These are phyloP conservation scores for Orestias chungarensis DNA, from an alignment of 2,797 vertebrate species.

Conservation along the genomic window DNA sequence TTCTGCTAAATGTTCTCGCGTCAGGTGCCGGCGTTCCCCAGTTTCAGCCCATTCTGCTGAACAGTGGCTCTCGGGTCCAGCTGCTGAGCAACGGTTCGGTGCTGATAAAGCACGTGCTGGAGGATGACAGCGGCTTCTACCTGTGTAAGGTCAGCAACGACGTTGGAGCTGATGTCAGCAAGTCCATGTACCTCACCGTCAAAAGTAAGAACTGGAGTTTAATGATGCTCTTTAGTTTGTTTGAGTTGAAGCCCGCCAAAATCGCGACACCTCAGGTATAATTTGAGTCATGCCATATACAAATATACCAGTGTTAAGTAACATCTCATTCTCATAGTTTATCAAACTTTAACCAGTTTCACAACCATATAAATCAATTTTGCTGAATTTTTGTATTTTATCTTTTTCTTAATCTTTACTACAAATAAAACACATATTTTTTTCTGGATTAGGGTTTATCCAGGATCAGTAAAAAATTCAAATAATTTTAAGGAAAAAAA, in stretches of 20 bases:
- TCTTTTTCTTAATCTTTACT: not conserved
- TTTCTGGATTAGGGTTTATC: not conserved
- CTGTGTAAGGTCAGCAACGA: constrained; percentile 99
- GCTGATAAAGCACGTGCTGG: constrained; percentile 96
- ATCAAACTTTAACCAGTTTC: not conserved
- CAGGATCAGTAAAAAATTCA: not conserved
- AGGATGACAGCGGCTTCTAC: constrained; percentile 98
- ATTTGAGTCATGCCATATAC: not conserved
- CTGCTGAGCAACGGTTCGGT: constrained; percentile 94
- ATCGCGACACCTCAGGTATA: not conserved
- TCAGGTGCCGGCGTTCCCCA: constrained; percentile 95
- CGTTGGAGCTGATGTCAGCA: constrained; percentile 99
- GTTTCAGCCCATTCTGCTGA: constrained; percentile 94
- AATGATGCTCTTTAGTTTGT: not conserved
- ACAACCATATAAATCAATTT: not conserved
- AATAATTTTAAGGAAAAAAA: not conserved
- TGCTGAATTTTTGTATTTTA: not conserved
- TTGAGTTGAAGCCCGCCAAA: not conserved
- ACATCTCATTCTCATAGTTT: not conserved
- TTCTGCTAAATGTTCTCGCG: not conserved
- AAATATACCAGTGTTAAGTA: not conserved
- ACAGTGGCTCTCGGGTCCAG: constrained; percentile 89
- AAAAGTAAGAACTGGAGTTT: constrained; percentile 69
- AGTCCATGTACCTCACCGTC: constrained; percentile 99
- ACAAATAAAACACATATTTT: not conserved